Conservation (phyloP, 2,113 vertebrate genomes). For the Scytalopus superciliaris region DNA sequence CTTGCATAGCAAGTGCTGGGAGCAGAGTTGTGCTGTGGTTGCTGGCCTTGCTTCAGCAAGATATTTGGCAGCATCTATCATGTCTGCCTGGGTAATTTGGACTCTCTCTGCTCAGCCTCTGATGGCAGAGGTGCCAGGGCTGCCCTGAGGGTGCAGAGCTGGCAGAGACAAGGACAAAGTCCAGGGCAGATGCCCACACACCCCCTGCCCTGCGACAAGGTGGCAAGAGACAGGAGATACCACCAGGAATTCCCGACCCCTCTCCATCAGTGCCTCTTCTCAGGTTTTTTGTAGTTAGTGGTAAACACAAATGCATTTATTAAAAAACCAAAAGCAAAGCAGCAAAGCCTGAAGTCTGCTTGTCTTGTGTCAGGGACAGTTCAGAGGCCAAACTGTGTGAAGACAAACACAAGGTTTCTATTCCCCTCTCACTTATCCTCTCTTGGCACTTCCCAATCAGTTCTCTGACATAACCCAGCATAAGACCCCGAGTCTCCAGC, state of each 20-base stretch:
- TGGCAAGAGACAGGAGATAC: neutral
- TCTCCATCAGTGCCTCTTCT: neutral
- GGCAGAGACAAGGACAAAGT: neutral
- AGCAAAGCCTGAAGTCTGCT: neutral
- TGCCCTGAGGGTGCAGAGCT: neutral
- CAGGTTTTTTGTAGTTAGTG: neutral
- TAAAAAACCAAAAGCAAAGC: neutral
- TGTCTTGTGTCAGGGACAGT: neutral
- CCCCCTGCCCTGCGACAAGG: neutral
- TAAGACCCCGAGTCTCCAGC: neutral
- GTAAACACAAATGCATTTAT: neutral
- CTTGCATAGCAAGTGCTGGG: neutral
- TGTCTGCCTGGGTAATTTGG: neutral
- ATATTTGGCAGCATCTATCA: neutral
- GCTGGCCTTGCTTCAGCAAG: neutral
- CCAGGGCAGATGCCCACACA: neutral
- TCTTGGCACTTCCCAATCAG: neutral
- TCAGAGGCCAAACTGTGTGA: rapidly evolving
- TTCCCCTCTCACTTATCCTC: neutral
- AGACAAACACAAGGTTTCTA: rapidly evolving
- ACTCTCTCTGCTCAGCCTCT: neutral
- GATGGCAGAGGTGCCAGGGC: neutral
- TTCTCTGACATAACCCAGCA: neutral
- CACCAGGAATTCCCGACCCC: rapidly evolving
- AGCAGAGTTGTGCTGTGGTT: neutral